Evolutionary conservation across 2,797 vertebrate species (phyloP).

Genomic region (Pantherophis vulpinus): DNA sequence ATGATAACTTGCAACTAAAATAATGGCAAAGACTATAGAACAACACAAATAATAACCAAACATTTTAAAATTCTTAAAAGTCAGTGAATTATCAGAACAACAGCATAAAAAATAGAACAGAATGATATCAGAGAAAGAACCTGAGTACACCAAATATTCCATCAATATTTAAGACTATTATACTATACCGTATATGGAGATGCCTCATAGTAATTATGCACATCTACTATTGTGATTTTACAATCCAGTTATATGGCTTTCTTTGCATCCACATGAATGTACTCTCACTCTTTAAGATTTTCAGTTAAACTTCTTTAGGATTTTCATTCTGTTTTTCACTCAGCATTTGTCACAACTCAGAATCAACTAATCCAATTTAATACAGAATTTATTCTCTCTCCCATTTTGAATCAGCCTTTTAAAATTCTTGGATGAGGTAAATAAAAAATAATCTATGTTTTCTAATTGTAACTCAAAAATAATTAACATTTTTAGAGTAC

Average conservation of each 20-base stretch:
- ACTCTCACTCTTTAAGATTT: not conserved
- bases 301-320: not conserved
- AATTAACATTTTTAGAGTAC: not conserved
- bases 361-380: not conserved
- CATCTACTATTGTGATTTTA: not conserved
- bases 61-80: not conserved
- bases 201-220: not conserved
- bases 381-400: not conserved
- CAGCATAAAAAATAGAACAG: not conserved
- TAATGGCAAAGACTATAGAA: not conserved
- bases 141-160: not conserved
- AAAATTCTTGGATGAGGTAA: not conserved
- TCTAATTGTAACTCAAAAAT: not conserved
- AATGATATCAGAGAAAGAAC: not conserved
- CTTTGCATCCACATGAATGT: not conserved
- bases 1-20: not conserved
- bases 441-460: not conserved
- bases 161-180: not conserved
- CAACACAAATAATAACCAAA: not conserved
- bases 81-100: not conserved
- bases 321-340: not conserved
- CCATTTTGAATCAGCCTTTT: not conserved
- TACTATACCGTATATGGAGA: not conserved
- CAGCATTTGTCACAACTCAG: not conserved
- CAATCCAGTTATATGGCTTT: not conserved